These are phyloP conservation scores for Noctilio leporinus DNA, from an alignment of 2,113 vertebrate genomes.

Conservation along the genomic window DNA sequence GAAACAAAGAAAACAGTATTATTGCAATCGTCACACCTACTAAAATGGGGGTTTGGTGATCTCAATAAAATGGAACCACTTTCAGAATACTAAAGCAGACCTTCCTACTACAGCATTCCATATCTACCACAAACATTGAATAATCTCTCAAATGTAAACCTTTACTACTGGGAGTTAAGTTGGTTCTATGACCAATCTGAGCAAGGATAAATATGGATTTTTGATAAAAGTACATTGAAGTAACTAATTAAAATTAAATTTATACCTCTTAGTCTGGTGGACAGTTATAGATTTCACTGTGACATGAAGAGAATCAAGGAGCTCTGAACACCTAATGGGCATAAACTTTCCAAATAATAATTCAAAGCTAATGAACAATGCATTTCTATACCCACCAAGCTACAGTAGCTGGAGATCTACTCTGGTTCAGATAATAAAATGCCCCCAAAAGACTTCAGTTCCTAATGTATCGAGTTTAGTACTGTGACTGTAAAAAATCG, in stretches of 20 bases:
- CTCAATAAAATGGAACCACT: constrained; percentile 2
- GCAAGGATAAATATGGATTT: not conserved
- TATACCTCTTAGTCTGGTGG: not conserved
- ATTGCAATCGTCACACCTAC: not conserved
- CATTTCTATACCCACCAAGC: not conserved
- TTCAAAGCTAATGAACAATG: not conserved
- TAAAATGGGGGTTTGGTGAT: not conserved
- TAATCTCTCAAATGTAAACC: not conserved
- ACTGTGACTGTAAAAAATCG: not conserved
- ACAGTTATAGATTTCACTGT: not conserved
- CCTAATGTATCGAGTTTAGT: not conserved
- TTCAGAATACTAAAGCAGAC: not conserved
- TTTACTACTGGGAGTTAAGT: not conserved
- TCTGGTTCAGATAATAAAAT: not conserved
- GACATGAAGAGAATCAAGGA: not conserved
- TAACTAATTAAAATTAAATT: not conserved
- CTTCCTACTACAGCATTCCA: not conserved
- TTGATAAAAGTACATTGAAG: not conserved
- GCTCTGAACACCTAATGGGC: not conserved
- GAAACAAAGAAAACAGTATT: not conserved
- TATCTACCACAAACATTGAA: not conserved
- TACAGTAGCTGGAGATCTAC: not conserved
- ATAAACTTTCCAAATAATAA: constrained; percentile 42
- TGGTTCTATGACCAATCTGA: not conserved
- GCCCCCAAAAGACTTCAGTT: not conserved